Percentiles rank a stretch among this genome's conserved stretches.
Conservation (phyloP, 2,797 vertebrate genomes). For the Sternarchorhynchus goeldii region DNA sequence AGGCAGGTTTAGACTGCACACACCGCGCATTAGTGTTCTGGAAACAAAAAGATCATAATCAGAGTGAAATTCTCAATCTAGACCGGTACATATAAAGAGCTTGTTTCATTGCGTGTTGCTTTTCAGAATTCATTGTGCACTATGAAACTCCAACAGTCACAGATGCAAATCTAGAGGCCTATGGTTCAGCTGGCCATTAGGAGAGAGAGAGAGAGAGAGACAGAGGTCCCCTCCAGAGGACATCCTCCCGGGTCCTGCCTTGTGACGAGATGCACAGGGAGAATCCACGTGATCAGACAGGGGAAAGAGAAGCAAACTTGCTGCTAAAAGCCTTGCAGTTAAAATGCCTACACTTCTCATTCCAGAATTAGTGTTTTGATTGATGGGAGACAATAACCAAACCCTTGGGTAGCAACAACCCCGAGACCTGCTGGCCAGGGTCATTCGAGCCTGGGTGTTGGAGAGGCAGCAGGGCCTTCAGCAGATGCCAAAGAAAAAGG, state of each 20-base stretch:
- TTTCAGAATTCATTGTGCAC: not conserved
- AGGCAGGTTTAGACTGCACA: constrained; percentile 58
- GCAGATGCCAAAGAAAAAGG: constrained; percentile 37
- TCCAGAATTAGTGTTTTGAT: constrained; percentile 34
- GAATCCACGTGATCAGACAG: constrained; percentile 1
- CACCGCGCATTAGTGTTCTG: constrained; percentile 42
- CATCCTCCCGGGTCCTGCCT: not conserved
- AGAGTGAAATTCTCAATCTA: constrained; percentile 39
- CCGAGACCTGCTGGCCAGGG: constrained; percentile 26
- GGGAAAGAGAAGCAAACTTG: constrained; percentile 1
- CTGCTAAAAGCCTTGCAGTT: constrained; percentile 1
- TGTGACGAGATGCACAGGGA: not conserved
- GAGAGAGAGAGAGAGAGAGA: not conserved
- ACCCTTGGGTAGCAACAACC: constrained; percentile 36
- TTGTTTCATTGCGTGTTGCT: constrained; percentile 32
- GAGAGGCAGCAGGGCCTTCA: constrained; percentile 43
- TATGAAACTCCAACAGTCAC: not conserved
- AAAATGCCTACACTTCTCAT: not conserved
- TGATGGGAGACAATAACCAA: constrained; percentile 48
- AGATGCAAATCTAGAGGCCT: constrained; percentile 12
- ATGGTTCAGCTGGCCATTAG: not conserved
- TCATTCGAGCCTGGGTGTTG: constrained; percentile 33
- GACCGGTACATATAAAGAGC: constrained; percentile 35
- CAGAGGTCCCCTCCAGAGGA: constrained; percentile 19
- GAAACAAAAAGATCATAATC: constrained; percentile 48